Evolutionary conservation across 1,140 invertebrate genomes (phyloP).

Genomic region (Aphelenchoides fujianensis): DNA sequence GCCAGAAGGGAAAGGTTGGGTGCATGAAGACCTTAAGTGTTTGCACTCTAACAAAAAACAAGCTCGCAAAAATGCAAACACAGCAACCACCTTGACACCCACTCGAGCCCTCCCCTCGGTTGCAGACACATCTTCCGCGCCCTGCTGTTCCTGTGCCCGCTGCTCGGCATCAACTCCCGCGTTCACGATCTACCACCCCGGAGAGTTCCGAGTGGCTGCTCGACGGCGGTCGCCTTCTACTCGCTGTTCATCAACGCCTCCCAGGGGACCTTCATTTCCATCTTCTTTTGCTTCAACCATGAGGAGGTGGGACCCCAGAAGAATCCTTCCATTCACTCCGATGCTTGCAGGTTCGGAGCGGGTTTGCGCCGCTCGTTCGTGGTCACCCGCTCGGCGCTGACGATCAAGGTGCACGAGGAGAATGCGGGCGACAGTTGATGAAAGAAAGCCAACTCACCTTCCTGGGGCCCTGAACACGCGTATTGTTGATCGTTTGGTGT

Average conservation of each 20-base stretch:
- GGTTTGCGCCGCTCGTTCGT: neutral
- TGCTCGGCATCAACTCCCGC: slow-evolving; percentile 16
- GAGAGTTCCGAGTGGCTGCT: slow-evolving; percentile 5
- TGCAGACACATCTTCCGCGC: slow-evolving; percentile 17
- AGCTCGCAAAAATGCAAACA: neutral
- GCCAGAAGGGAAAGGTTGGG: no score
- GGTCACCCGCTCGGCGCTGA: neutral
- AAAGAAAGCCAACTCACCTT: slow-evolving; percentile 22
- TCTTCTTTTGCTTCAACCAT: slow-evolving; percentile 11
- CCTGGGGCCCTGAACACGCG: neutral
- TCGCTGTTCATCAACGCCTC: slow-evolving; percentile 3
- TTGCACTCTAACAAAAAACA: neutral
- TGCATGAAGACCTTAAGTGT: no score
- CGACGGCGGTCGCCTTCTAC: slow-evolving; percentile 1
- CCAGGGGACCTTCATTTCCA: slow-evolving; percentile 19
- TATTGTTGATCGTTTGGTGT: neutral
- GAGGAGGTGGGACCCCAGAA: slow-evolving; percentile 6
- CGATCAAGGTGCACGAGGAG: slow-evolving; percentile 7
- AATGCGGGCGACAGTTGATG: neutral
- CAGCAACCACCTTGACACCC: no score
- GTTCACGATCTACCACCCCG: slow-evolving; percentile 18
- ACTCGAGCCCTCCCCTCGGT: no score
- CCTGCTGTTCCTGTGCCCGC: slow-evolving; percentile 14
- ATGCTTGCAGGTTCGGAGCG: slow-evolving; percentile 14
- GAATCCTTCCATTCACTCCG: neutral